Conservation (phyloP, 2,113 vertebrate species). For the Urocitellus parryii region DNA sequence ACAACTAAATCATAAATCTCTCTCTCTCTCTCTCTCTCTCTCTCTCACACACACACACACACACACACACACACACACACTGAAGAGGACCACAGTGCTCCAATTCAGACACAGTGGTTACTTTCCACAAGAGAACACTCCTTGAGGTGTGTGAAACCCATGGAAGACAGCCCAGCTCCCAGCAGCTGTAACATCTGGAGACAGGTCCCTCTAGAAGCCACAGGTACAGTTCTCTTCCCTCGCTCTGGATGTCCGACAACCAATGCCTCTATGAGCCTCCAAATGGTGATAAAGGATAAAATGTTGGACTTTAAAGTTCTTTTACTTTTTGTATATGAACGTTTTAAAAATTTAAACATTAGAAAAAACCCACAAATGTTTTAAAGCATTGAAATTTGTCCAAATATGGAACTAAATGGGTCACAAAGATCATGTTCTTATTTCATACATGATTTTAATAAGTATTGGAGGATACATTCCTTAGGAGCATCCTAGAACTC, state of each 20-base stretch:
- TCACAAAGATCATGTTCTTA: background rate
- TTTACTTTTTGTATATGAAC: background rate
- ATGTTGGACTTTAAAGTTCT: background rate
- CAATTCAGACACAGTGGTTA: background rate
- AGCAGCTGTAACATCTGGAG: background rate
- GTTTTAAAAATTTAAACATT: background rate
- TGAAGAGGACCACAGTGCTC: background rate
- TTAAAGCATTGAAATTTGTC: background rate
- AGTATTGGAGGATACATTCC: constrained; percentile 9
- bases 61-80: background rate
- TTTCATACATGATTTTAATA: background rate
- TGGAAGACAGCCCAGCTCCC: background rate
- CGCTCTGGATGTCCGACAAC: too few species aligned
- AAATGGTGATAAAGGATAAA: background rate
- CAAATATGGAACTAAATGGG: background rate
- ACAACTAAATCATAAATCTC: constrained; percentile 12
- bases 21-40: too few species aligned
- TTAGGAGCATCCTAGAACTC: background rate
- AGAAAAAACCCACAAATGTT: background rate
- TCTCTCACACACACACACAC: background rate
- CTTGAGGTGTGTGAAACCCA: background rate
- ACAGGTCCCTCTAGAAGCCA: background rate
- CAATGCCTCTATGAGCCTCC: background rate
- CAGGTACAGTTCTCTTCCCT: background rate
- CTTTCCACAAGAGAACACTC: background rate